Evolutionary conservation across 2,113 vertebrate species (phyloP).

Genomic region (Trochalopteron elliotii): DNA sequence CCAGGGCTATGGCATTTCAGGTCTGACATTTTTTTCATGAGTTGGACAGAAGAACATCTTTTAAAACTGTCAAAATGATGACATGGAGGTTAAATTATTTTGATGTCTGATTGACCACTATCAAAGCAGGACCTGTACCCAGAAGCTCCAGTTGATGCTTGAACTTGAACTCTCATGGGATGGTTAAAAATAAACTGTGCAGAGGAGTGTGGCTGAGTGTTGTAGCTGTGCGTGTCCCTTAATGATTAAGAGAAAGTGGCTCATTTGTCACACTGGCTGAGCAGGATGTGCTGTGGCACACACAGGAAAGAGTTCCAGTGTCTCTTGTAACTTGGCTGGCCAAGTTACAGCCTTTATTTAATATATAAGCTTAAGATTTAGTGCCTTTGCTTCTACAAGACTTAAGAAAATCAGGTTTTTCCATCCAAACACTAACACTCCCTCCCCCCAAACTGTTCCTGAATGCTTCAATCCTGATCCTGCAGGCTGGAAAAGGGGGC

Average conservation of each 20-base stretch:
- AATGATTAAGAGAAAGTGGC: background rate
- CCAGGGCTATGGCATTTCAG: background rate
- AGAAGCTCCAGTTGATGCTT: background rate
- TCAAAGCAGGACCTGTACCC: background rate
- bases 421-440: background rate
- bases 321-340: conserved; percentile 84
- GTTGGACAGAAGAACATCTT: background rate
- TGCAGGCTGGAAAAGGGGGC: conserved; percentile 40
- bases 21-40: background rate
- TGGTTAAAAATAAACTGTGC: background rate
- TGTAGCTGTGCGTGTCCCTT: background rate
- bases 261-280: background rate
- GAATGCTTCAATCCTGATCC: conserved; percentile 67
- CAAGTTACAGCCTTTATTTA: conserved; percentile 74
- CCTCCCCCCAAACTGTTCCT: conserved; percentile 1
- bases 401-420: conserved; percentile 12
- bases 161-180: background rate
- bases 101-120: conserved; percentile 57
- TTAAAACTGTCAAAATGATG: conserved; percentile 56
- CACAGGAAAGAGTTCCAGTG: background rate
- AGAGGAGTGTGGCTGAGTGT: background rate
- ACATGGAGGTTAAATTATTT: conserved; percentile 11
- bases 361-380: background rate
- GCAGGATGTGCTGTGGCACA: background rate
- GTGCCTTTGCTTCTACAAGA: conserved; percentile 63